phyloP scores from a whole-genome alignment of 2,797 vertebrate species.

The Arnoldichthys spilopterus region DNA sequence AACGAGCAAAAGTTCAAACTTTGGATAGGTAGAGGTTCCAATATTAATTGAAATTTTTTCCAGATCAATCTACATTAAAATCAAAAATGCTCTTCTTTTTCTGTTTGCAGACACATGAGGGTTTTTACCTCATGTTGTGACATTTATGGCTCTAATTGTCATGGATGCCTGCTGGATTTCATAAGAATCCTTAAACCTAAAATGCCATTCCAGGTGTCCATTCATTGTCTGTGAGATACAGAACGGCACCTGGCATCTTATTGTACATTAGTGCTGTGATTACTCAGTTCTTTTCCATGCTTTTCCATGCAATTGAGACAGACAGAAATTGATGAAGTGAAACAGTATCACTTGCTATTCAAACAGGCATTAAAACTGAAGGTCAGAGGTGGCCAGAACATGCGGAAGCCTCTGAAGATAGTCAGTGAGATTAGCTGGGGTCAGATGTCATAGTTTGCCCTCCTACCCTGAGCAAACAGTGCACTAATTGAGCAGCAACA shows the following conservation, averaged over 20 bases:
- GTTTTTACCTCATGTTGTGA: too few species aligned
- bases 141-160: too few species aligned
- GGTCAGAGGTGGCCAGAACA: conserved; percentile 24
- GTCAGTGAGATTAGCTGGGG: conserved; percentile 43
- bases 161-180: too few species aligned
- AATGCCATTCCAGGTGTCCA: neutral
- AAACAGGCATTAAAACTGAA: conserved; percentile 34
- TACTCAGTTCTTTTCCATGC: neutral
- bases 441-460: conserved; percentile 67
- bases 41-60: too few species aligned
- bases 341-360: conserved; percentile 33
- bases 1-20: too few species aligned
- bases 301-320: neutral
- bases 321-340: conserved; percentile 28
- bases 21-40: too few species aligned
- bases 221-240: neutral
- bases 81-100: too few species aligned
- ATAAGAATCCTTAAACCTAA: too few species aligned
- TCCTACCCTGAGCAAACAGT: conserved; percentile 53
- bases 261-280: neutral
- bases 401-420: conserved; percentile 50
- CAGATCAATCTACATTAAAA: too few species aligned
- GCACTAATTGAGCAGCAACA: conserved; percentile 58
- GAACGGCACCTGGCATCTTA: too few species aligned
- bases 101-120: too few species aligned